Evolutionary conservation across 2,113 vertebrate genomes (phyloP).

Genomic region (Periophthalmodon schlosseri): DNA sequence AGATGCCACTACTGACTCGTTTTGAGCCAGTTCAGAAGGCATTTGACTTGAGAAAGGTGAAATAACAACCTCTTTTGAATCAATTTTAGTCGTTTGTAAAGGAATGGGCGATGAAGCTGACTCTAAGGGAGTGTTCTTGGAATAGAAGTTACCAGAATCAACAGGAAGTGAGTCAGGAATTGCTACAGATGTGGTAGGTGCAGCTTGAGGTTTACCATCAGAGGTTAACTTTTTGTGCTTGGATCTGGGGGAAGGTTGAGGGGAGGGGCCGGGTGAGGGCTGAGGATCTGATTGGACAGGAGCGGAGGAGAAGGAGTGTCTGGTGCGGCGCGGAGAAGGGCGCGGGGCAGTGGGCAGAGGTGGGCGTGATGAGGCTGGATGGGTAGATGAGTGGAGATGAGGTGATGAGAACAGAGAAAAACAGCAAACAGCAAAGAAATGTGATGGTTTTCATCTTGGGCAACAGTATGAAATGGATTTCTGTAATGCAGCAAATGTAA

Average conservation of each 20-base stretch:
- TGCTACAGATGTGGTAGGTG: background rate
- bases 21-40: background rate
- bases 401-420: constrained; percentile 12
- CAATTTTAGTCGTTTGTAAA: background rate
- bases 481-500: background rate
- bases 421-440: constrained; percentile 24
- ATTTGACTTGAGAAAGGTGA: background rate
- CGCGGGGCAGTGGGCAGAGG: constrained; percentile 58
- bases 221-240: constrained; percentile 45
- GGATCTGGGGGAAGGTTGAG: constrained; percentile 64
- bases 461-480: background rate
- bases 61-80: background rate
- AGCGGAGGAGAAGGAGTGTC: constrained; percentile 43
- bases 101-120: constrained; percentile 6
- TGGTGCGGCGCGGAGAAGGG: constrained; percentile 54
- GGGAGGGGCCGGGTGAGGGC: constrained; percentile 49
- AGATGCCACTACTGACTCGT: constrained; percentile 5
- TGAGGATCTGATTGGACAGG: constrained; percentile 48
- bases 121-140: background rate
- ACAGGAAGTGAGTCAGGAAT: constrained; percentile 1
- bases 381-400: constrained; percentile 26
- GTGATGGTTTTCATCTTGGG: background rate
- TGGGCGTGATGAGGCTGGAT: constrained; percentile 51
- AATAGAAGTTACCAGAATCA: constrained; percentile 11
- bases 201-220: constrained; percentile 14